Percentiles rank a stretch among this genome's conserved stretches.
phyloP scores from a whole-genome alignment of 2,797 vertebrate species.

The Rhincodon typus region DNA sequence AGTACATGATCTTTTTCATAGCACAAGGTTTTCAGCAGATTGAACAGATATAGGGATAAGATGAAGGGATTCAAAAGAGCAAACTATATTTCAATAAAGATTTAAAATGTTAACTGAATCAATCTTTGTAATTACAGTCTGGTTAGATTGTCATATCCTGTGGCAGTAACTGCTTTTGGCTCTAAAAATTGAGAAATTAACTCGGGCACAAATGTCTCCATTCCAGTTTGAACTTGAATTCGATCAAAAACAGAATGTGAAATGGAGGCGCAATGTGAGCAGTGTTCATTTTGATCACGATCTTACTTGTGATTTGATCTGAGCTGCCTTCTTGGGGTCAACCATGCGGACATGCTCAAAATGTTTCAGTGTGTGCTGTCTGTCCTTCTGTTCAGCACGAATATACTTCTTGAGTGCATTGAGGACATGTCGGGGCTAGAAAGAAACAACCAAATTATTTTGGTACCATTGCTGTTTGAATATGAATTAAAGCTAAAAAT shows the following conservation, averaged over 20 bases:
- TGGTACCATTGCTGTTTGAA: neutral
- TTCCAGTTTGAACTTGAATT: neutral
- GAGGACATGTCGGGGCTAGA: slow-evolving; percentile 85
- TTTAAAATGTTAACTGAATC: neutral
- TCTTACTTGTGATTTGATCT: slow-evolving; percentile 86
- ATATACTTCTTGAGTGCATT: slow-evolving; percentile 92
- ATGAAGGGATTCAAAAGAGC: neutral
- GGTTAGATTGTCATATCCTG: neutral
- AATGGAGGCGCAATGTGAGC: neutral
- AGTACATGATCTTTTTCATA: neutral
- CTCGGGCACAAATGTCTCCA: neutral
- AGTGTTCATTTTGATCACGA: neutral
- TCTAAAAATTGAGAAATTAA: neutral
- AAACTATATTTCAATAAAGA: neutral
- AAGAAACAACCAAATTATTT: slow-evolving; percentile 15
- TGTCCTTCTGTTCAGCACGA: slow-evolving; percentile 92
- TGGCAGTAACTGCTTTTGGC: neutral
- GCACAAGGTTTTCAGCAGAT: neutral
- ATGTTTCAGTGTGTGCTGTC: slow-evolving; percentile 92
- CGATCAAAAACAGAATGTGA: neutral
- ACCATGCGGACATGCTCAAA: slow-evolving; percentile 91
- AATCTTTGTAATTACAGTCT: neutral
- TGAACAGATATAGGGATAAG: neutral
- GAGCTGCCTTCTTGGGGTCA: slow-evolving; percentile 92
- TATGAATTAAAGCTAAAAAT: neutral